phyloP scores from a whole-genome alignment of 2,888 invertebrate species.

The Athalia rosae region DNA sequence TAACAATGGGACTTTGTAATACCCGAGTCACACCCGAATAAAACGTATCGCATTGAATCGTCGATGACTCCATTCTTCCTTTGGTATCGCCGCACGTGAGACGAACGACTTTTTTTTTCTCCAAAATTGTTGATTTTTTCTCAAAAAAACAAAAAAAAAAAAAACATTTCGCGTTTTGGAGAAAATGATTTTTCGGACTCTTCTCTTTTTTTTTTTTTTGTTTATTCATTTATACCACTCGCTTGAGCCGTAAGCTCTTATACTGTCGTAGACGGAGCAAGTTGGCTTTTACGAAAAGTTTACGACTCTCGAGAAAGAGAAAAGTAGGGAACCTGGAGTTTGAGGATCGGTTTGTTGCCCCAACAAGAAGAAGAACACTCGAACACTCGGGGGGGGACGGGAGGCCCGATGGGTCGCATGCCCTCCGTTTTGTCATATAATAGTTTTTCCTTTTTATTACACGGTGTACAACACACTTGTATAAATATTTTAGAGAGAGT shows the following conservation, averaged over 20 bases:
- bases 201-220: background rate
- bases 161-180: no score
- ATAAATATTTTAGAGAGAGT: slow-evolving; percentile 49
- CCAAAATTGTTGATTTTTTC: no score
- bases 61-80: no score
- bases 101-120: no score
- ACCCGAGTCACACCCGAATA: no score
- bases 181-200: no score
- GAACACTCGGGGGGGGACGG: no score
- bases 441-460: slow-evolving; percentile 69
- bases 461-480: slow-evolving; percentile 4
- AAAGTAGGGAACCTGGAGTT: slow-evolving; percentile 38
- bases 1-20: background rate
- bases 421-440: background rate
- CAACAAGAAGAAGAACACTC: slow-evolving; percentile 54
- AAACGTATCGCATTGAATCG: no score
- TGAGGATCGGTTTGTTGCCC: slow-evolving; percentile 55
- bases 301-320: slow-evolving; percentile 52
- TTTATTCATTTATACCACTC: no score
- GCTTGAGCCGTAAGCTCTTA: background rate
- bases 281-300: slow-evolving; percentile 47
- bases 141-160: no score
- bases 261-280: slow-evolving; percentile 4
- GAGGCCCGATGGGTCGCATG: no score
- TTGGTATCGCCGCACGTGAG: no score